Conservation (phyloP, 37 sponge, comb jelly and placozoan genomes). For the Mnemiopsis leidyi region DNA sequence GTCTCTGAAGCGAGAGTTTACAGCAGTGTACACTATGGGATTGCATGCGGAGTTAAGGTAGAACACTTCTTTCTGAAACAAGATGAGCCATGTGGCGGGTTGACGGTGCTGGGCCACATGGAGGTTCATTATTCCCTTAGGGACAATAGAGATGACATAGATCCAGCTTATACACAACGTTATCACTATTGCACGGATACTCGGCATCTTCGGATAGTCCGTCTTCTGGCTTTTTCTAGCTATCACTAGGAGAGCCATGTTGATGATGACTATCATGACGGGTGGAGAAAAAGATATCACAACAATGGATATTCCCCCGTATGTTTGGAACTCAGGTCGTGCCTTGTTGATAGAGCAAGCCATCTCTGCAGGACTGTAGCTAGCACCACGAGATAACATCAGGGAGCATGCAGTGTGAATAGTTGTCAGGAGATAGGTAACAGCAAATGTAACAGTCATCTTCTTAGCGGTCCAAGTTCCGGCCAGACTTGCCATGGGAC, state of each 20-base stretch:
- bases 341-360: not conserved
- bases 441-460: not conserved
- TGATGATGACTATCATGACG: not conserved
- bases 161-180: not conserved
- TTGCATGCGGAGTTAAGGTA: not conserved
- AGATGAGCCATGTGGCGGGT: not conserved
- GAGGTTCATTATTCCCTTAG: not conserved
- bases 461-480: not conserved
- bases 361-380: not conserved
- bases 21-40: not conserved
- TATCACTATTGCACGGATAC: not conserved
- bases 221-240: not conserved
- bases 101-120: not conserved
- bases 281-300: not conserved
- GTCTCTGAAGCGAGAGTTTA: not conserved
- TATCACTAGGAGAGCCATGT: not conserved
- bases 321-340: not conserved
- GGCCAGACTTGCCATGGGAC: not conserved
- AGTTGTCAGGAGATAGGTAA: not conserved
- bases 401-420: not conserved
- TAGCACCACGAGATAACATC: not conserved
- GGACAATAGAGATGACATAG: not conserved
- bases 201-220: not conserved
- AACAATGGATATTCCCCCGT: not conserved
- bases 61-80: not conserved